These are phyloP conservation scores for Halcyon smyrnensis DNA, from an alignment of 2,797 vertebrate genomes.

Conservation along the genomic window DNA sequence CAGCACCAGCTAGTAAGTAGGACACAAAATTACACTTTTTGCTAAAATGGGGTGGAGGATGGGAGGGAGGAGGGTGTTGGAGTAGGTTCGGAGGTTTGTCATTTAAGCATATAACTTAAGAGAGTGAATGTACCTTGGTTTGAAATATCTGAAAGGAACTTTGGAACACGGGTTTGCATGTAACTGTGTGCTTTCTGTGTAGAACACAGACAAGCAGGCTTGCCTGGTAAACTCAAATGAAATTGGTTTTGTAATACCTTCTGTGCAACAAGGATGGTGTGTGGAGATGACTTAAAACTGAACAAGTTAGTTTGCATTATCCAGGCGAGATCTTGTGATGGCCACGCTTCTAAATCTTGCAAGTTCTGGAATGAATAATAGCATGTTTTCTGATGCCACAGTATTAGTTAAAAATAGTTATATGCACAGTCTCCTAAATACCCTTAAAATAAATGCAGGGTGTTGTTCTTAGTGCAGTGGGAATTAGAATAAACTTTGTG, in stretches of 20 bases:
- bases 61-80: not conserved
- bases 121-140: not conserved
- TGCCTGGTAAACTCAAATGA: not conserved
- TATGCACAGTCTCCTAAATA: not conserved
- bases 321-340: not conserved
- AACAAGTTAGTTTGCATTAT: not conserved
- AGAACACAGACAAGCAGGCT: not conserved
- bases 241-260: not conserved
- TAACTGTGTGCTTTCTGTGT: not conserved
- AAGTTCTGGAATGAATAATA: not conserved
- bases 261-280: not conserved
- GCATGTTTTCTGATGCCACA: not conserved
- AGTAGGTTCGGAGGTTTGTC: not conserved
- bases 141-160: not conserved
- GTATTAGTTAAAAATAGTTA: not conserved
- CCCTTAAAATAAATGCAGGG: not conserved
- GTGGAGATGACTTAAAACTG: not conserved
- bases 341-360: not conserved
- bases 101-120: not conserved
- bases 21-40: not conserved
- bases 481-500: not conserved
- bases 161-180: not conserved
- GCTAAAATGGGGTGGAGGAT: not conserved
- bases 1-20: not conserved
- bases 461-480: not conserved